Conservation (phyloP, 1,140 invertebrate species). For the Drosophila cardini region DNA sequence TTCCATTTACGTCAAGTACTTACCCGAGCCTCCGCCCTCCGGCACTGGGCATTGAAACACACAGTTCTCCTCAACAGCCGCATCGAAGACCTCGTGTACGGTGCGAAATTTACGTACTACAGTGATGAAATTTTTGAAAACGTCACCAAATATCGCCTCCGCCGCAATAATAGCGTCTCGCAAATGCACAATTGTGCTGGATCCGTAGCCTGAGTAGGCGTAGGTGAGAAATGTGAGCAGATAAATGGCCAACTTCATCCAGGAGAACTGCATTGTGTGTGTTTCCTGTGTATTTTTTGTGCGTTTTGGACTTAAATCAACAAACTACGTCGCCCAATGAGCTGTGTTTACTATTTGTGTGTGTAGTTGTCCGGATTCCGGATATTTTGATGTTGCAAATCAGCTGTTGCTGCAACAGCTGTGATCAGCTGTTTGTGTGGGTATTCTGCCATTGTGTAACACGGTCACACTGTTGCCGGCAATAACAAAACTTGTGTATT, state of each 20-base stretch:
- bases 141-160: constrained; percentile 90
- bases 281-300: constrained; percentile 1
- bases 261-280: constrained; percentile 88
- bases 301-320: not conserved
- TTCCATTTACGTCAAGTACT: constrained; percentile 41
- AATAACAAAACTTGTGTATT: constrained; percentile 16
- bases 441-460: not conserved
- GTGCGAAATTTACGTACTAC: constrained; percentile 90
- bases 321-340: not conserved
- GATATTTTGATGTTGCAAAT: constrained; percentile 38
- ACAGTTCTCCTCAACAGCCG: constrained; percentile 93
- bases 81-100: constrained; percentile 92
- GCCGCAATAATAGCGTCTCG: constrained; percentile 91
- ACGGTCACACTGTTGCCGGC: constrained; percentile 26
- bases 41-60: constrained; percentile 89
- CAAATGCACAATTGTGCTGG: constrained; percentile 89
- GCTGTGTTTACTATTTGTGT: constrained; percentile 23
- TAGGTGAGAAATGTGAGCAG: constrained; percentile 90
- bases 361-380: constrained; percentile 7
- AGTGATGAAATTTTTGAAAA: constrained; percentile 91
- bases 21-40: constrained; percentile 85
- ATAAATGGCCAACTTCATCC: constrained; percentile 91
- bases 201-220: constrained; percentile 92
- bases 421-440: constrained; percentile 25
- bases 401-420: constrained; percentile 31